Percentiles rank a stretch among this genome's conserved stretches.
Conservation (phyloP, 2,888 invertebrate genomes). For the Lithophane leautieri region DNA sequence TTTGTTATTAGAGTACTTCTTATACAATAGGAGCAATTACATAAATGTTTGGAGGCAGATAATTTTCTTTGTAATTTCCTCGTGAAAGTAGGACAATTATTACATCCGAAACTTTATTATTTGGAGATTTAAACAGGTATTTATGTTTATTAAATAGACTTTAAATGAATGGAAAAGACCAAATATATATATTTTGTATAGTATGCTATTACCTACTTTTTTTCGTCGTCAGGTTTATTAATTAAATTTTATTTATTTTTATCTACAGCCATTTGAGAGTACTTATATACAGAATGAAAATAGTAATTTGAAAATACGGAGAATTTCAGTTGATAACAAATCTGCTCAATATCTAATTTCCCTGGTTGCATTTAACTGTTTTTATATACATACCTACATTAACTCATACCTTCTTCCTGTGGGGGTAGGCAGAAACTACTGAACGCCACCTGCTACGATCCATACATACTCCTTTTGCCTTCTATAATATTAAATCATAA, state of each 20-base stretch:
- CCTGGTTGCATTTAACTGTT: too few relatives aligned
- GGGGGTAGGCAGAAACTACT: too few relatives aligned
- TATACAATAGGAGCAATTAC: constrained; percentile 69
- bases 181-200: too few relatives aligned
- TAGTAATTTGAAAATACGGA: background rate
- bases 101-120: constrained; percentile 24
- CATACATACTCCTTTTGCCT: too few relatives aligned
- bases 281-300: background rate
- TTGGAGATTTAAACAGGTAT: constrained; percentile 12
- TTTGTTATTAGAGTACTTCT: constrained; percentile 68
- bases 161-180: constrained; percentile 17
- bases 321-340: background rate
- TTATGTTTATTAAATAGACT: constrained; percentile 22
- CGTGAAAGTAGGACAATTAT: constrained; percentile 18
- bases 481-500: too few relatives aligned
- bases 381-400: too few relatives aligned
- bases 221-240: background rate
- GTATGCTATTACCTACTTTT: background rate
- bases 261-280: background rate
- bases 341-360: background rate
- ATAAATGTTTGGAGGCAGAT: constrained; percentile 54
- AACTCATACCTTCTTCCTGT: too few relatives aligned
- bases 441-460: too few relatives aligned
- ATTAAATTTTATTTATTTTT: background rate
- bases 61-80: constrained; percentile 56